A percentile compares a stretch with the other conserved stretches of the same genome.
phyloP scores from a whole-genome alignment of 2,888 invertebrate genomes.

The Antheraea yamamai region DNA sequence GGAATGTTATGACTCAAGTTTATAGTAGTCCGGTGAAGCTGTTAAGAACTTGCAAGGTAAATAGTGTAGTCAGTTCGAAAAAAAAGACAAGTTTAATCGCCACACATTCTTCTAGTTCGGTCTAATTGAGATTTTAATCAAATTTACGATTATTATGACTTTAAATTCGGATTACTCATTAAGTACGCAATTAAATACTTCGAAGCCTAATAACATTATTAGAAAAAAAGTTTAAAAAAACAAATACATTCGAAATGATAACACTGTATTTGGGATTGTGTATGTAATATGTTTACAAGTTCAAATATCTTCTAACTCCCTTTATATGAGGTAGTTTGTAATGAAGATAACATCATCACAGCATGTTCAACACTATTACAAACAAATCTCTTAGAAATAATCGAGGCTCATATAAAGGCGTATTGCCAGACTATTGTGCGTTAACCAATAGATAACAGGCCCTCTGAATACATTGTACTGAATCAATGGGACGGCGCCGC shows the following conservation, averaged over 20 bases:
- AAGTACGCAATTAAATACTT: background rate
- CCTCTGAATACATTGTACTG: conserved; percentile 46
- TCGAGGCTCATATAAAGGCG: conserved; percentile 9
- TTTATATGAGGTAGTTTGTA: conserved; percentile 5
- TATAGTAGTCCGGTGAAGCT: too few species aligned
- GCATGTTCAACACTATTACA: conserved; percentile 9
- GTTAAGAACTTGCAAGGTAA: too few species aligned
- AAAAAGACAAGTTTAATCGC: too few species aligned
- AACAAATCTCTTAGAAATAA: conserved; percentile 13
- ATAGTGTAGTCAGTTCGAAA: too few species aligned
- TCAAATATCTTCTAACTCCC: background rate
- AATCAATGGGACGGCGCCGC: conserved; percentile 53
- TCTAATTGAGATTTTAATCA: too few species aligned
- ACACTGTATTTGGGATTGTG: background rate
- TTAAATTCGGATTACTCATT: background rate
- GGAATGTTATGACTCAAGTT: too few species aligned
- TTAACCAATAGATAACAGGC: conserved; percentile 44
- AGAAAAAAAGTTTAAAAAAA: background rate
- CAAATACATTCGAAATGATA: background rate
- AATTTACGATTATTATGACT: too few species aligned
- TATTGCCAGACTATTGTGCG: conserved; percentile 17
- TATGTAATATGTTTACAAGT: background rate
- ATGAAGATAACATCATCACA: conserved; percentile 9
- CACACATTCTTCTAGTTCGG: too few species aligned
- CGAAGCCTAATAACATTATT: background rate